Evolutionary conservation across 2,797 vertebrate species (phyloP).

Genomic region (Etheostoma nigrum): DNA sequence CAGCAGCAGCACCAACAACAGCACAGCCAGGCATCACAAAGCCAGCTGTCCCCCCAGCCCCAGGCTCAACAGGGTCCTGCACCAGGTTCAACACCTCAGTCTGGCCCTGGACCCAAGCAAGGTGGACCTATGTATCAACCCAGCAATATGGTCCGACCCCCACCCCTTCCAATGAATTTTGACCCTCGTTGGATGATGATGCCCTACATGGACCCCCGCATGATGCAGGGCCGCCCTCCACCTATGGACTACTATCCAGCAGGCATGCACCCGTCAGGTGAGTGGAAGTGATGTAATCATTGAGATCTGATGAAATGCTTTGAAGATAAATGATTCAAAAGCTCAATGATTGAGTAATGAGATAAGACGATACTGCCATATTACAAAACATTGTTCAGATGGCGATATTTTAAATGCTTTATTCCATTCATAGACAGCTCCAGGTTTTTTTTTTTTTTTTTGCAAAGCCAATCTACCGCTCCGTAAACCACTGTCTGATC

Average conservation of each 20-base stretch:
- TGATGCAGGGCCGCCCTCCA: slow-evolving; percentile 92
- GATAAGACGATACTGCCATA: background rate
- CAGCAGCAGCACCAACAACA: slow-evolving; percentile 85
- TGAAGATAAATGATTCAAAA: background rate
- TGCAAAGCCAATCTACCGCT: too few species aligned
- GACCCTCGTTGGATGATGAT: slow-evolving; percentile 98
- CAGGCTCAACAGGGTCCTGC: slow-evolving; percentile 82
- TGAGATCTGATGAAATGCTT: background rate
- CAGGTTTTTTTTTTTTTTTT: too few species aligned
- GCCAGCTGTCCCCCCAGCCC: slow-evolving; percentile 82
- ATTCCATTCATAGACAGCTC: too few species aligned
- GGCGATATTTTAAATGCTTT: too few species aligned
- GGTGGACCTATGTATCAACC: slow-evolving; percentile 87
- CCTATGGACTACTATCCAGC: slow-evolving; percentile 92
- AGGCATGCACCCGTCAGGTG: slow-evolving; percentile 92
- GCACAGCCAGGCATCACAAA: slow-evolving; percentile 85
- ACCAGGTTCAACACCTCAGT: slow-evolving; percentile 79
- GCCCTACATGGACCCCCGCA: slow-evolving; percentile 93
- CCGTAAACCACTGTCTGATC: too few species aligned
- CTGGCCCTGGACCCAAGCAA: slow-evolving; percentile 84
- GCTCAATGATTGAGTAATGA: background rate
- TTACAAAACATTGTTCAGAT: background rate
- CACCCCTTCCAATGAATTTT: slow-evolving; percentile 92
- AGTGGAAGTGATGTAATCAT: slow-evolving; percentile 29
- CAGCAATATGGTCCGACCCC: slow-evolving; percentile 89